A percentile compares a stretch with the other conserved stretches of the same genome.
Conservation (phyloP, 2,797 vertebrate genomes). For the Prionace glauca region DNA sequence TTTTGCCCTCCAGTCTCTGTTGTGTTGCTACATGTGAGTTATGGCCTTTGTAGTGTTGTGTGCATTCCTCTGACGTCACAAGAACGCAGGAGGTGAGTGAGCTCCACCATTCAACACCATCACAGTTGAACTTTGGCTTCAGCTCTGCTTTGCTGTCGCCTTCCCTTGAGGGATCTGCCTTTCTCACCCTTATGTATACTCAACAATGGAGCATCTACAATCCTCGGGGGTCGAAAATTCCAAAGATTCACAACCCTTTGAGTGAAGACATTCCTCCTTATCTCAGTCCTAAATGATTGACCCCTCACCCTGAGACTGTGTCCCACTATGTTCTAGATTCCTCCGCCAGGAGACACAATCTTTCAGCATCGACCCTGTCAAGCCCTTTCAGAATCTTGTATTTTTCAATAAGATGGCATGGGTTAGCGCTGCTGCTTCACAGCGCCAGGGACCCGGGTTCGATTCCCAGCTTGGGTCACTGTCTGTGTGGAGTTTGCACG, state of each 20-base stretch:
- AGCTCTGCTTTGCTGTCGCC: too few species aligned
- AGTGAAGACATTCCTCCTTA: not conserved
- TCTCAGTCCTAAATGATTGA: not conserved
- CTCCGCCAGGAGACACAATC: not conserved
- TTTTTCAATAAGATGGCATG: too few species aligned
- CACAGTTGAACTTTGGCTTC: too few species aligned
- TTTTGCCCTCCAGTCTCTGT: not conserved
- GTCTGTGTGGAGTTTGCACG: too few species aligned
- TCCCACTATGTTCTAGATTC: not conserved
- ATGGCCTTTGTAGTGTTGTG: not conserved
- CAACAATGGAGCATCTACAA: too few species aligned
- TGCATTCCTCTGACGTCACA: not conserved
- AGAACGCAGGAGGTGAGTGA: not conserved
- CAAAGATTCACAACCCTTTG: not conserved
- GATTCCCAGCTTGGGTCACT: too few species aligned
- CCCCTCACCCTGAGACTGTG: not conserved
- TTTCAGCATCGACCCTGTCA: too few species aligned
- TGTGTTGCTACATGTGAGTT: not conserved
- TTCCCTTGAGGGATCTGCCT: too few species aligned
- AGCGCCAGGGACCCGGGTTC: too few species aligned
- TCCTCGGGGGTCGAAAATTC: not conserved
- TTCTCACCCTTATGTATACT: too few species aligned
- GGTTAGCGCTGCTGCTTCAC: too few species aligned
- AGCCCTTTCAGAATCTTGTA: not conserved
- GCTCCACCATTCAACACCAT: too few species aligned